phyloP scores from a whole-genome alignment of 2,797 vertebrate species.

The Myotis planiceps region DNA sequence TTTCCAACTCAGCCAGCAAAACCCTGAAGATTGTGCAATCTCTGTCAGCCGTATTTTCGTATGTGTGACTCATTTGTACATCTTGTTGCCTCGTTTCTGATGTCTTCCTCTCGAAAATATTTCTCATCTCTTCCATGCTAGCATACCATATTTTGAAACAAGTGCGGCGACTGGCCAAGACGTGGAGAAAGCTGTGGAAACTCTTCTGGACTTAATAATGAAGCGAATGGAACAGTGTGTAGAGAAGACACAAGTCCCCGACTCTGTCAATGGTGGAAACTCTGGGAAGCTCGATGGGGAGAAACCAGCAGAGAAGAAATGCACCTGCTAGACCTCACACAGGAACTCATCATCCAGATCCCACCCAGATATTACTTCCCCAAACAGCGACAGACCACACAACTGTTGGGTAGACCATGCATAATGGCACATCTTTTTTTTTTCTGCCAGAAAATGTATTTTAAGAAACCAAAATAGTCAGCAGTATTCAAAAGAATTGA shows the following conservation, averaged over 20 bases:
- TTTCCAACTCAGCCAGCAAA: not conserved
- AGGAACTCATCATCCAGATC: slow-evolving; percentile 19
- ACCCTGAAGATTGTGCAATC: not conserved
- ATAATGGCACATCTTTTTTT: slow-evolving; percentile 36
- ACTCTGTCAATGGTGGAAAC: slow-evolving; percentile 90
- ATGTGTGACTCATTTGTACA: not conserved
- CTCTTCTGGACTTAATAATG: slow-evolving; percentile 97
- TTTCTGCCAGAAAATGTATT: slow-evolving; percentile 56
- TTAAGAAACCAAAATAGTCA: slow-evolving; percentile 43
- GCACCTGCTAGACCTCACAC: slow-evolving; percentile 90
- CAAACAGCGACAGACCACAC: slow-evolving; percentile 36
- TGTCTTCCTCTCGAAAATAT: slow-evolving; percentile 10
- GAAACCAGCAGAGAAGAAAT: slow-evolving; percentile 90
- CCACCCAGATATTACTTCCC: not conserved
- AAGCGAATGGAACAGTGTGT: slow-evolving; percentile 98
- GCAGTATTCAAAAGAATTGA: slow-evolving; percentile 44
- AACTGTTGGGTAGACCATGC: not conserved
- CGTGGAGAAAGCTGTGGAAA: slow-evolving; percentile 94
- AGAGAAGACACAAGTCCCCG: slow-evolving; percentile 90
- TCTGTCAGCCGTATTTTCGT: not conserved
- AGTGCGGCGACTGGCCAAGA: slow-evolving; percentile 94
- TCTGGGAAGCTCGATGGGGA: slow-evolving; percentile 88
- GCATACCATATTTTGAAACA: slow-evolving; percentile 97
- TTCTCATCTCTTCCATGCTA: slow-evolving; percentile 72
- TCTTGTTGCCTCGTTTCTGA: slow-evolving; percentile 15